Base-by-base conservation (phyloP, 2,888 invertebrate species). In the Clitarchus hookeri region DNA sequence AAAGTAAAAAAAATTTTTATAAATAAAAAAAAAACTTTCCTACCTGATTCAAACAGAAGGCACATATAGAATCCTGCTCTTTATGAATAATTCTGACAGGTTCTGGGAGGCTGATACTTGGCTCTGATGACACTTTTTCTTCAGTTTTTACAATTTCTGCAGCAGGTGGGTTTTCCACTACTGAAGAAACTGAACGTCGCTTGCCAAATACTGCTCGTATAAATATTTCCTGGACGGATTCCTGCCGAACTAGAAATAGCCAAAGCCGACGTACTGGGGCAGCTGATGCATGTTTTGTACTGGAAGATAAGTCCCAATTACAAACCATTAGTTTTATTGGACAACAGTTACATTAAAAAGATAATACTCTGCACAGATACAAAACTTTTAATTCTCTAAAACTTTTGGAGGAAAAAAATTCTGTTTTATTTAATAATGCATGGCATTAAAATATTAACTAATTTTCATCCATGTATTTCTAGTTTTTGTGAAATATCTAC, bases 71-170 rank as follows among this genome's bases (percentile, higher is more conserved):
- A 92, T 99, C 99, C 92, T 98, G 98, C 91, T 99, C 99, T 92
- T 99, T 99, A 92, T 99, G 99, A 89, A 99, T 98, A 89, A 99
- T 98, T 89, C 98, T 94, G 87, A 98, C 97, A 16, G 98, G 97
- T 90, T 97, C 97, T 87, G 95, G 93, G 87, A 94, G 91, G 87
- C 86, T 78, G 26, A 83, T 53, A 27, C 86, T 85, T 25, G 85
- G 44, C 83, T 86, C 85, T 85, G 86, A 84, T 9, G 86, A 85
- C 16, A 84, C 87, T 80, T 87, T 87, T 26, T 88, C 89, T 26
- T 89, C 88, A 65, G 88, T 86, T 27, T 86, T 84, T 16, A 86
- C 79, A 79, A 82, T 84, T 25, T 85, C 87, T 44, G 65, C 44
- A 3, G 65, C 86, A 84, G 54, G 36, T 9, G 82, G 83, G 4